Evolutionary conservation across 2,888 invertebrate genomes (phyloP).

Genomic region (Euplagia quadripunctaria): DNA sequence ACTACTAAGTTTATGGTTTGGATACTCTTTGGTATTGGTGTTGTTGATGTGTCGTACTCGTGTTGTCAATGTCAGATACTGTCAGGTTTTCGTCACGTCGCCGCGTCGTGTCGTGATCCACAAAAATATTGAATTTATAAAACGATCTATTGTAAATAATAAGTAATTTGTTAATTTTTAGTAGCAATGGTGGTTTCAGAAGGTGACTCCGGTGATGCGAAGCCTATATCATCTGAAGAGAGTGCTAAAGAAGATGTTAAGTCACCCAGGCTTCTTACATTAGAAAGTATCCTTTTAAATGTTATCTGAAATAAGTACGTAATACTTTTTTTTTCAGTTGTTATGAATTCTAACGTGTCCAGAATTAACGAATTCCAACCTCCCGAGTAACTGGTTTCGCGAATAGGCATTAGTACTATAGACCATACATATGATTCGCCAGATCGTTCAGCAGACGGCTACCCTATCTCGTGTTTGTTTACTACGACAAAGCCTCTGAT

Average conservation of each 20-base stretch:
- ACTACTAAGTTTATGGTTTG: too few relatives aligned
- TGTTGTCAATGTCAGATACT: conserved; percentile 31
- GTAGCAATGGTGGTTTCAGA: conserved; percentile 77
- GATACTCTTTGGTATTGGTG: too few relatives aligned
- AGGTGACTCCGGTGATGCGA: conserved; percentile 75
- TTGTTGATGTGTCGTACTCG: conserved; percentile 44
- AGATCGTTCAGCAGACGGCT: too few relatives aligned
- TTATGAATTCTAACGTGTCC: not conserved
- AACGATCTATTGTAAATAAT: not conserved
- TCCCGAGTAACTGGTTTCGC: too few relatives aligned
- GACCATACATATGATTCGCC: too few relatives aligned
- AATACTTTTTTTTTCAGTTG: not conserved
- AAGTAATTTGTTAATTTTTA: conserved; percentile 2
- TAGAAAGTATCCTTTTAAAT: conserved; percentile 88
- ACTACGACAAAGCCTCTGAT: too few relatives aligned
- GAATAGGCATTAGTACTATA: too few relatives aligned
- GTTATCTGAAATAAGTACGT: not conserved
- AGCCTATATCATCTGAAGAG: conserved; percentile 68
- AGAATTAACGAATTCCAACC: not conserved
- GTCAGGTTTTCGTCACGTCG: not conserved
- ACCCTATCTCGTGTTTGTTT: too few relatives aligned
- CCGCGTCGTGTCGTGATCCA: not conserved
- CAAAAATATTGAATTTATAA: not conserved
- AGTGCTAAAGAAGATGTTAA: conserved; percentile 72
- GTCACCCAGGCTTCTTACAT: conserved; percentile 74